Evolutionary conservation across 2,797 vertebrate genomes (phyloP), one percentile per base, ranked within the genome.

Genomic region (Notolepis coatsorum): DNA sequence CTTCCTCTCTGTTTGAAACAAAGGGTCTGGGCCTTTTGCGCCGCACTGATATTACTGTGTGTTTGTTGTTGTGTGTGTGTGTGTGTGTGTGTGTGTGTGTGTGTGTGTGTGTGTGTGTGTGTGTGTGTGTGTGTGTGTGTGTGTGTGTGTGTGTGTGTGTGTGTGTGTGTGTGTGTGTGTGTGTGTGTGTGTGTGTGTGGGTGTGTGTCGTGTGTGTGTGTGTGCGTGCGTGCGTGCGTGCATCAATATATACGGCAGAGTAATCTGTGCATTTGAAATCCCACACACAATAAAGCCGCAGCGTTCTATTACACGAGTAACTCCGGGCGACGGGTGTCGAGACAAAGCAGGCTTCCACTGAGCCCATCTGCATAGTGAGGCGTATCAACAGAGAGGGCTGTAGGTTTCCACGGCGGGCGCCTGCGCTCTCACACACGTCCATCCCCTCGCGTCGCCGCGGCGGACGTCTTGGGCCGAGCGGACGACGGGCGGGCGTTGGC

Each of bases 231-330:
- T 35, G 18, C 2, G 12, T 43, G 27, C 4, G 3, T 24, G 8
- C 7, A 49, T 43, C 38, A n/a, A 17, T 1, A 42, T 5, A 3
- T 15, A 41, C 15, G 8, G 1, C 30, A 5, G 13, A 61, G n/a
- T n/a, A 65, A 62, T 59, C 46, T 35, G 15, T 46, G 30, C 54
- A 18, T 65, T 53, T 59, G 33, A 72, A 70, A 50, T 48, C 53
- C 41, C 20, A 35, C 4, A 21, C 49, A 63, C 70, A 66, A 75
- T 49, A 43, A 49, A 8, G 59, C 43, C 33, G 17, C 3, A 8
- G 24, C 62, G 61, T 75, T 58, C 28, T 46, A 55, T 65, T 43
- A 30, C 42, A 43, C 39, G 30, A 33, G 10, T n/a, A n/a, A n/a
- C n/a, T n/a, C n/a, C n/a, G n/a, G n/a, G n/a, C n/a, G n/a, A n/a